These are phyloP conservation scores for Enteromius anoplus DNA, from an alignment of 2,797 vertebrate species.

Conservation along the genomic window DNA sequence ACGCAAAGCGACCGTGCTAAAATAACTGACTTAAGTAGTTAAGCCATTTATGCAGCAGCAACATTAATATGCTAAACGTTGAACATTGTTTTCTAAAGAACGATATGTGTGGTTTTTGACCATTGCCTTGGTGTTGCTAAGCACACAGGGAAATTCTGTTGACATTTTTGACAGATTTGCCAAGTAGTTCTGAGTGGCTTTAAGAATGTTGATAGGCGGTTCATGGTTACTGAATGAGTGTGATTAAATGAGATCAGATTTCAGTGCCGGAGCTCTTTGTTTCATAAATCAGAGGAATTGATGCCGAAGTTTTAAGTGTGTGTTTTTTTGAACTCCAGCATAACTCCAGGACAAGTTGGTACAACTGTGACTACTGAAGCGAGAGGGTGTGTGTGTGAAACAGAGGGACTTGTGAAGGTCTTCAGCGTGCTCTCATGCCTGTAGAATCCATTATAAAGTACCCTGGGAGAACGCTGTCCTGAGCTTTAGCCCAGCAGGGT, in stretches of 20 bases:
- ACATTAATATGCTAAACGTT: background rate
- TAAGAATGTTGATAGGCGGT: background rate
- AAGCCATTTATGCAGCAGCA: background rate
- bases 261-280: background rate
- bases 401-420: constrained; percentile 38
- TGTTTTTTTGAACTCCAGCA: constrained; percentile 1
- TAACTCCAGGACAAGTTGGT: constrained; percentile 8
- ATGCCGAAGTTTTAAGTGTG: constrained; percentile 6
- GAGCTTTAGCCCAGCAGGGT: constrained; percentile 40
- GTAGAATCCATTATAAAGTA: constrained; percentile 55
- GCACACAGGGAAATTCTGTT: background rate
- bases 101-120: background rate
- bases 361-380: constrained; percentile 31
- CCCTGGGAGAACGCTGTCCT: constrained; percentile 44
- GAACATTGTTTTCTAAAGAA: background rate
- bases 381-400: constrained; percentile 29
- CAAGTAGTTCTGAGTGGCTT: background rate
- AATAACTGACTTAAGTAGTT: background rate
- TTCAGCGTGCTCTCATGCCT: constrained; percentile 50
- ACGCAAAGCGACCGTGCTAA: background rate
- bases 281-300: background rate
- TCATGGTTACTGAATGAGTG: background rate
- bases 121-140: background rate
- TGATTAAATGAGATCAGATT: background rate
- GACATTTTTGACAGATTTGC: no score